These are phyloP conservation scores for Saguinus imperator DNA, from an alignment of 2,113 vertebrate species.

Conservation along the genomic window DNA sequence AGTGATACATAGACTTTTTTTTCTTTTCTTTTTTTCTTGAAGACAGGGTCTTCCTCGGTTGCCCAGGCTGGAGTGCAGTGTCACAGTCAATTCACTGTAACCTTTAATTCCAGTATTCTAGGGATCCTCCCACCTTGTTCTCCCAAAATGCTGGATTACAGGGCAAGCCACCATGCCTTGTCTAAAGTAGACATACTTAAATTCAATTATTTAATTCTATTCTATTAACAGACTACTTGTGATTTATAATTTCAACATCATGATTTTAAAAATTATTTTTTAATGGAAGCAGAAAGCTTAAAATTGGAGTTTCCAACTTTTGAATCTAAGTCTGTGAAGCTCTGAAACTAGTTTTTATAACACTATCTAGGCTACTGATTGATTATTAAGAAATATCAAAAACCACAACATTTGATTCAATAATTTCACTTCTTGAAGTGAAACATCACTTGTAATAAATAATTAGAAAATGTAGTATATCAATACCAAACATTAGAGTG, in stretches of 20 bases:
- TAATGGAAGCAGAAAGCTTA: background rate
- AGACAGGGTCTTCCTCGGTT: no score
- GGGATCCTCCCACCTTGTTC: no score
- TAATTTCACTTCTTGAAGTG: background rate
- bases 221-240: background rate
- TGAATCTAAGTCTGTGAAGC: background rate
- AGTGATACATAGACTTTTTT: no score
- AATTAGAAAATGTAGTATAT: conserved; percentile 37
- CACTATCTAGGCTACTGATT: background rate
- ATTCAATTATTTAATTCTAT: background rate
- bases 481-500: conserved; percentile 14
- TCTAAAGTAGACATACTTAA: background rate
- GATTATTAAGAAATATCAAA: conserved; percentile 39
- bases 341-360: background rate
- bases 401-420: background rate
- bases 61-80: no score
- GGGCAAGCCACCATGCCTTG: fast-evolving
- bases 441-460: conserved; percentile 37
- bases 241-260: background rate
- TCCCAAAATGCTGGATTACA: no score
- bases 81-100: no score
- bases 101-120: no score
- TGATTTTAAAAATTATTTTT: background rate
- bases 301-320: background rate
- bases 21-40: fast-evolving